Conservation (phyloP, 2,797 vertebrate species). For the Poeciliopsis infans region DNA sequence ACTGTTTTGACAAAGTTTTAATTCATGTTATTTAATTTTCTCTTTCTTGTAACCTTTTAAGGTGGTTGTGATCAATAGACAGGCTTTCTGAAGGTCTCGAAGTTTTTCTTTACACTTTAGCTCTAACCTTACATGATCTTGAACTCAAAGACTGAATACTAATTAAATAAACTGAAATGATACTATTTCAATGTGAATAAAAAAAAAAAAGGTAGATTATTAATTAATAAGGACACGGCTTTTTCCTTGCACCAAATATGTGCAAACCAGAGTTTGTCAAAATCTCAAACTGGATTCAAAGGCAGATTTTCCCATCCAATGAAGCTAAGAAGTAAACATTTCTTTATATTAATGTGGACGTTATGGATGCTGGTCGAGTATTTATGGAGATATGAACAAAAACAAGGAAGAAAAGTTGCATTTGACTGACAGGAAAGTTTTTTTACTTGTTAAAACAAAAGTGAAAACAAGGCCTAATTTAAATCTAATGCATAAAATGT, state of each 20-base stretch:
- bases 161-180: not conserved
- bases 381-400: not conserved
- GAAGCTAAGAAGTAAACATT: not conserved
- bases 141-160: not conserved
- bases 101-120: not conserved
- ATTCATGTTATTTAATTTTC: not conserved
- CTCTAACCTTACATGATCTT: not conserved
- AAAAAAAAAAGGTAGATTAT: not conserved
- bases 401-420: not conserved
- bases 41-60: not conserved
- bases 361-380: not conserved
- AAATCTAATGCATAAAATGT: not conserved
- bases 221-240: not conserved
- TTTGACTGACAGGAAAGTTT: not conserved
- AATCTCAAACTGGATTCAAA: not conserved
- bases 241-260: not conserved
- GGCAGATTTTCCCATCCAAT: not conserved
- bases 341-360: not conserved
- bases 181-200: not conserved
- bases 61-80: not conserved
- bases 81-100: not conserved
- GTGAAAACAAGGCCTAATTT: not conserved
- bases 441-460: not conserved
- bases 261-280: not conserved
- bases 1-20: not conserved